A percentile compares a stretch with the other conserved stretches of the same genome.
phyloP scores from a whole-genome alignment of 2,888 invertebrate species.

The Marronus borbonicus region DNA sequence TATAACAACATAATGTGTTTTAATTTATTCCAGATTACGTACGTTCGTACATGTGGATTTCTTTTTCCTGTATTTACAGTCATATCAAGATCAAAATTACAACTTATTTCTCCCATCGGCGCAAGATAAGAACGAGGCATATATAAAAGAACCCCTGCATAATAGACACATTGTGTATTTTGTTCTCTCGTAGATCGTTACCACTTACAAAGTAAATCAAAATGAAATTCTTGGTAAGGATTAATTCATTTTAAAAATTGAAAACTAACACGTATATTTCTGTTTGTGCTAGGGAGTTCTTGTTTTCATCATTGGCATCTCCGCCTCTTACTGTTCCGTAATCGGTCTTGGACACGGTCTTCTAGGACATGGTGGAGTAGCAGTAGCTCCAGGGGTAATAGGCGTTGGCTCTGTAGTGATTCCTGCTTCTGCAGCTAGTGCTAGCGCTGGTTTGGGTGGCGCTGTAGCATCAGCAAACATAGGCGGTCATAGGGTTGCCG shows the following conservation, averaged over 20 bases:
- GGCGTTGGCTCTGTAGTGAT: not conserved
- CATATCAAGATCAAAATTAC: slow-evolving; percentile 8
- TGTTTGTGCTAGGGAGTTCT: slow-evolving; percentile 23
- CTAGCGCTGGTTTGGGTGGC: slow-evolving; percentile 32
- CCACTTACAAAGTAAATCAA: not conserved
- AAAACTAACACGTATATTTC: not conserved
- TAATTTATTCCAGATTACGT: slow-evolving; percentile 12
- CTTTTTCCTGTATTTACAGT: not conserved
- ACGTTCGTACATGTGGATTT: not conserved
- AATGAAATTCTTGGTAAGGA: slow-evolving; percentile 45
- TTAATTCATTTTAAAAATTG: not conserved
- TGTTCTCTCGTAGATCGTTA: not conserved
- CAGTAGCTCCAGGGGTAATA: slow-evolving; percentile 2
- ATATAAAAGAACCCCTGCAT: slow-evolving; percentile 19
- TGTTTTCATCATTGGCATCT: slow-evolving; percentile 39
- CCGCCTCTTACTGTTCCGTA: slow-evolving; percentile 40
- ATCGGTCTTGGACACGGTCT: slow-evolving; percentile 32
- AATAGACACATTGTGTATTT: slow-evolving; percentile 1
- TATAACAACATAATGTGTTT: not conserved
- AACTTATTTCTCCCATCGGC: slow-evolving; percentile 5
- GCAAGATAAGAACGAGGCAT: not conserved
- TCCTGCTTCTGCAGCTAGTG: slow-evolving; percentile 22
- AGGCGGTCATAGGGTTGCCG: slow-evolving; percentile 18
- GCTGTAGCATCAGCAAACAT: slow-evolving; percentile 30
- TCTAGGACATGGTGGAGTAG: slow-evolving; percentile 17